Percentiles rank a stretch among this genome's conserved stretches.
These are phyloP conservation scores for Lithodes maja DNA, from an alignment of 2,888 invertebrate genomes.

Conservation along the genomic window DNA sequence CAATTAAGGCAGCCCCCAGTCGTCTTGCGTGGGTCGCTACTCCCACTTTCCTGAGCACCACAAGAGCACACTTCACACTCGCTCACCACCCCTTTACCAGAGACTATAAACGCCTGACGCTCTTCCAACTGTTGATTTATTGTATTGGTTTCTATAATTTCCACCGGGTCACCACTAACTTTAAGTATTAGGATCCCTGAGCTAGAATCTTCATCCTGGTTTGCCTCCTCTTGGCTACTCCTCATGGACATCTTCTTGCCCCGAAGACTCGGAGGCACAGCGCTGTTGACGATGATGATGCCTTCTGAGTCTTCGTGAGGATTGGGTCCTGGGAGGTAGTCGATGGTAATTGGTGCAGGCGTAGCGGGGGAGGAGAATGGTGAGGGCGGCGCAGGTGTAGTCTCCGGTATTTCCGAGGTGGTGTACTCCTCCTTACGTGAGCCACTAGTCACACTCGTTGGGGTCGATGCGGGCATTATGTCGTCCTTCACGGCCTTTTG, in stretches of 20 bases:
- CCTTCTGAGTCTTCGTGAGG: conserved; percentile 70
- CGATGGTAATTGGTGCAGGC: conserved; percentile 51
- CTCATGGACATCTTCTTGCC: too few species aligned
- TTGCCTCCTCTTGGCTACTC: conserved; percentile 45
- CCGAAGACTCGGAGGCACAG: conserved; percentile 39
- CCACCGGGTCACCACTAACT: conserved; percentile 48
- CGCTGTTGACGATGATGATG: conserved; percentile 64
- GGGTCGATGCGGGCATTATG: conserved; percentile 30
- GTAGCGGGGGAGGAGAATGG: conserved; percentile 35
- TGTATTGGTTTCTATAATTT: conserved; percentile 33
- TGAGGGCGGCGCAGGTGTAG: conserved; percentile 26
- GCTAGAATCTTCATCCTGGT: conserved; percentile 50
- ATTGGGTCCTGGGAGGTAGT: conserved; percentile 66
- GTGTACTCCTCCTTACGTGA: conserved; percentile 15
- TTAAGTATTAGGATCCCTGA: conserved; percentile 50
- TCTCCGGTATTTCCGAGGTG: background rate
- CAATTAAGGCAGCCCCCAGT: conserved; percentile 56
- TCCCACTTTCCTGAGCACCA: conserved; percentile 16
- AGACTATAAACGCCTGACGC: conserved; percentile 7
- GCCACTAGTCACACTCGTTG: conserved; percentile 26
- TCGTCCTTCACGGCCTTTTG: conserved; percentile 64
- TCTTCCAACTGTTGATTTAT: conserved; percentile 50
- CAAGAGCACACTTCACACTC: conserved; percentile 44
- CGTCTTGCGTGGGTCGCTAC: conserved; percentile 24
- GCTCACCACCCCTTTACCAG: background rate